phyloP scores from a whole-genome alignment of 2,888 invertebrate genomes.

The Parascotia fuliginaria region DNA sequence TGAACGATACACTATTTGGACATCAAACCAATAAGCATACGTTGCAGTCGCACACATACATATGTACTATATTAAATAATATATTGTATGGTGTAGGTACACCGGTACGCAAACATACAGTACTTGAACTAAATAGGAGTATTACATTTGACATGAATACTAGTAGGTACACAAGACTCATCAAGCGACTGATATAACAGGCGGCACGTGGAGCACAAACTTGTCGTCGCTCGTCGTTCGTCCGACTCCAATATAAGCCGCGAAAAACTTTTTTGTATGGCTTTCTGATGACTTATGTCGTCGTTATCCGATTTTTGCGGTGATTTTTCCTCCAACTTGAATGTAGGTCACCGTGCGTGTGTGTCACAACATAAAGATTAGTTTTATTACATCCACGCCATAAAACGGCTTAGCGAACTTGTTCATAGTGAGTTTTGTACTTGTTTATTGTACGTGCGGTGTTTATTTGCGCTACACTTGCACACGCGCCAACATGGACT shows the following conservation, averaged over 20 bases:
- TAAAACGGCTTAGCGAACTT: constrained; percentile 1
- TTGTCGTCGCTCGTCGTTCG: constrained; percentile 7
- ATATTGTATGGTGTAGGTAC: too few relatives aligned
- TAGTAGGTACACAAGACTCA: not conserved
- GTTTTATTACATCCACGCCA: constrained; percentile 1
- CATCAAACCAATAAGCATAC: constrained; percentile 8
- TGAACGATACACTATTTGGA: constrained; percentile 8
- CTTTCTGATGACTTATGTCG: constrained; percentile 35
- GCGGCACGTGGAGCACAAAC: constrained; percentile 1
- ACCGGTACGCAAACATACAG: too few relatives aligned
- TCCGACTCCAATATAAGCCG: constrained; percentile 22
- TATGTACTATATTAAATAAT: too few relatives aligned
- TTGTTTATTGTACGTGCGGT: constrained; percentile 3
- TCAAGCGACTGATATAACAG: constrained; percentile 1
- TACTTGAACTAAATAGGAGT: too few relatives aligned
- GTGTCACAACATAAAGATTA: constrained; percentile 10
- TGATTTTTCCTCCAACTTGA: constrained; percentile 18
- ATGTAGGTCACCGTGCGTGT: constrained; percentile 27
- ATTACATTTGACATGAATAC: too few relatives aligned
- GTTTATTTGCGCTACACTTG: not conserved
- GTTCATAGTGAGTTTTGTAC: constrained; percentile 5
- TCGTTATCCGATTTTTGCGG: constrained; percentile 36
- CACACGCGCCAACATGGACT: too few relatives aligned
- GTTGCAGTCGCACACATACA: not conserved
- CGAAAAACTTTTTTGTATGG: constrained; percentile 30